Conservation (phyloP, 2,113 vertebrate species). For the Daboia siamensis region DNA sequence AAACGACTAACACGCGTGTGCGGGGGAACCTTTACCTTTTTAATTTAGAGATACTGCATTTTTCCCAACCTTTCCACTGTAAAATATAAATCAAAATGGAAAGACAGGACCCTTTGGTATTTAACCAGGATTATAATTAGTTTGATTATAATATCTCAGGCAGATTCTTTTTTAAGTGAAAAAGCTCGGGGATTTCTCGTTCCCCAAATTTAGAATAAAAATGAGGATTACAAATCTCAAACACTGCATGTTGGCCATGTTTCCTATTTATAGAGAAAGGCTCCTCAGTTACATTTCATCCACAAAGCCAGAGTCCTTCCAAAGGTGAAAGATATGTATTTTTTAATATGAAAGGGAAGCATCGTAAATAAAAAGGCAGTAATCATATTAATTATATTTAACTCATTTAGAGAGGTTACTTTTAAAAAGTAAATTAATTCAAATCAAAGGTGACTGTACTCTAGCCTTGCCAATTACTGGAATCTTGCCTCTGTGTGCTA, state of each 20-base stretch:
- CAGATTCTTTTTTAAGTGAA: neutral
- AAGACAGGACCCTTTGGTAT: neutral
- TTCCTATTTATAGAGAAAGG: neutral
- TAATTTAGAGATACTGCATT: neutral
- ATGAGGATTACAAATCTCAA: neutral
- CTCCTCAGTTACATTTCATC: neutral
- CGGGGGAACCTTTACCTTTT: too few species aligned
- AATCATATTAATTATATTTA: neutral
- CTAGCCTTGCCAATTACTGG: neutral
- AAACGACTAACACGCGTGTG: too few species aligned
- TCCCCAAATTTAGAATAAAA: neutral
- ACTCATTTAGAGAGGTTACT: neutral
- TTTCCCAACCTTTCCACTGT: neutral
- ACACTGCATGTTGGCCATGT: neutral
- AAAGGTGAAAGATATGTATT: neutral
- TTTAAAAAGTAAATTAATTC: neutral
- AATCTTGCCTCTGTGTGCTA: neutral
- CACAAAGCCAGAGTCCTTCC: neutral
- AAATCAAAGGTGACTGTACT: neutral
- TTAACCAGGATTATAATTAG: neutral
- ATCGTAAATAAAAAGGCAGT: neutral
- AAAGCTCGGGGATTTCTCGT: neutral
- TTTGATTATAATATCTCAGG: neutral
- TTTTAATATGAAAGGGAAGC: neutral
- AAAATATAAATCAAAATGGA: neutral